These are phyloP conservation scores for Melieria omissa DNA, from an alignment of 2,888 invertebrate genomes.

Conservation along the genomic window DNA sequence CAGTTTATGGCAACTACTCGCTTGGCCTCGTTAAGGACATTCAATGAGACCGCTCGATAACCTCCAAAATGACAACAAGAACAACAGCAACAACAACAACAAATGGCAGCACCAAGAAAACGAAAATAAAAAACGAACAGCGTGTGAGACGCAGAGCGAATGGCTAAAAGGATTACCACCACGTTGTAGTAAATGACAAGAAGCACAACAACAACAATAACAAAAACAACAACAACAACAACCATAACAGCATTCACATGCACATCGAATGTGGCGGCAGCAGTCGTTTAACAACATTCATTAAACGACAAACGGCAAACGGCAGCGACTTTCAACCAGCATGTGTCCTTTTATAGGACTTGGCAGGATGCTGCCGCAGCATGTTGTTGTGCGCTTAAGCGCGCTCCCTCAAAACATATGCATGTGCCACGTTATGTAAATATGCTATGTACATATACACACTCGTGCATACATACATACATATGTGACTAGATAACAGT, in stretches of 20 bases:
- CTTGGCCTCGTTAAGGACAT: too few species aligned
- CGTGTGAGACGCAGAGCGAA: not conserved
- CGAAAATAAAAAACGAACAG: too few species aligned
- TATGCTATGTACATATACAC: conserved; percentile 18
- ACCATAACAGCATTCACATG: not conserved
- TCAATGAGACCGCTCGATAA: too few species aligned
- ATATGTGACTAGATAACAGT: not conserved
- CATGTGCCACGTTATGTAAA: conserved; percentile 1
- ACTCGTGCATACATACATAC: not conserved
- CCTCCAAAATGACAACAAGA: too few species aligned
- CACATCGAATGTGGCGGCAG: not conserved
- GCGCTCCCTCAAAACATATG: conserved; percentile 11
- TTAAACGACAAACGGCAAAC: conserved; percentile 24
- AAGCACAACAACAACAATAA: conserved; percentile 11
- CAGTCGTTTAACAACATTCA: conserved; percentile 10
- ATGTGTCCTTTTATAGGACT: too few species aligned
- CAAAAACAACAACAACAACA: not conserved
- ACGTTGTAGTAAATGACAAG: not conserved
- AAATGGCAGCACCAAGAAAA: too few species aligned
- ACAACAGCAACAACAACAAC: too few species aligned
- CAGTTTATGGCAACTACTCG: too few species aligned
- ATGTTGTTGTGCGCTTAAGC: not conserved
- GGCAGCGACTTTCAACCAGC: not conserved
- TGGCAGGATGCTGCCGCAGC: too few species aligned
- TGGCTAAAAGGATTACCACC: not conserved